Percentiles rank a stretch among this genome's conserved stretches.
Conservation (phyloP, 1,140 invertebrate species). For the Cotesia chilonis region DNA sequence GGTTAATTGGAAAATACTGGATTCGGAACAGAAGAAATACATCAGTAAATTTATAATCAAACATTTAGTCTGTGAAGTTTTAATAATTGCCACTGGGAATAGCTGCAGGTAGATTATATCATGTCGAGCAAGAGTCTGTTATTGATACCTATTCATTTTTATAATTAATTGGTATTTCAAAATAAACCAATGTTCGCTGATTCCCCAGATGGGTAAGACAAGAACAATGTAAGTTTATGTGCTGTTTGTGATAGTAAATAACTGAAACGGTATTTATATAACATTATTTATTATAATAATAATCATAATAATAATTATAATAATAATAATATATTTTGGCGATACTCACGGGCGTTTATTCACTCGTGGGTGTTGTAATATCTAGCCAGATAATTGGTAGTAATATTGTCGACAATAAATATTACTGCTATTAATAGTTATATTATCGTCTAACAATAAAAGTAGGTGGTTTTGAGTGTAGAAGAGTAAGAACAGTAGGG, state of each 20-base stretch:
- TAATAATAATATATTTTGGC: no score
- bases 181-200: slow-evolving; percentile 2
- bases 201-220: no score
- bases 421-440: neutral
- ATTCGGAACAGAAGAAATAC: slow-evolving; percentile 14
- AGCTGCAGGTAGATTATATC: neutral
- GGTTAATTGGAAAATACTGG: slow-evolving; percentile 20
- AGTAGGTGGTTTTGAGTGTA: neutral
- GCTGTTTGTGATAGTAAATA: no score
- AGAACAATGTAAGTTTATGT: no score
- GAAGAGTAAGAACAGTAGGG: slow-evolving; percentile 36
- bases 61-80: neutral
- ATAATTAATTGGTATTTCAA: slow-evolving; percentile 1
- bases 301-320: no score
- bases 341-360: no score
- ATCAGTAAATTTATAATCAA: neutral
- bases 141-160: neutral
- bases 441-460: neutral
- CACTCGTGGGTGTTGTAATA: no score
- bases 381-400: neutral
- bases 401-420: neutral
- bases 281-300: no score
- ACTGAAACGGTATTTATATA: no score
- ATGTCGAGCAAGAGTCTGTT: neutral
- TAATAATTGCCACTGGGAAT: neutral